Evolutionary conservation across 2,113 vertebrate genomes (phyloP).

Genomic region (Scortum barcoo): DNA sequence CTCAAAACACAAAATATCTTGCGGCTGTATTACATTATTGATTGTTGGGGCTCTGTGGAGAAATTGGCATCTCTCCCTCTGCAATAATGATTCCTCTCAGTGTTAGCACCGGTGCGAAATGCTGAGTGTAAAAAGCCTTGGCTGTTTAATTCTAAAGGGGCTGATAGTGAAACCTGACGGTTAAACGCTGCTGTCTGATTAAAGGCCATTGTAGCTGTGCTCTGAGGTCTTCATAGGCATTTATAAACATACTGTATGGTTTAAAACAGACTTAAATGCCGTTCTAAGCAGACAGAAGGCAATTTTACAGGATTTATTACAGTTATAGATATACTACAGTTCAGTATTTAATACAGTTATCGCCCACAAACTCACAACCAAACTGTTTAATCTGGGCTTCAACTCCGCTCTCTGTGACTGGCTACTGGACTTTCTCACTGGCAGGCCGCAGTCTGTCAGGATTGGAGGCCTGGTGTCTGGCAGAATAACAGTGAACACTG

Average conservation of each 20-base stretch:
- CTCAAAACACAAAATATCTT: slow-evolving; percentile 50
- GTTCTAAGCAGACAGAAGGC: background rate
- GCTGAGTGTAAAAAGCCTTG: background rate
- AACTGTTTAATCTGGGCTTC: no score
- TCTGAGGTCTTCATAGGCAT: background rate
- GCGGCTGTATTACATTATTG: slow-evolving; percentile 55
- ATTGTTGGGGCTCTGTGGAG: slow-evolving; percentile 39
- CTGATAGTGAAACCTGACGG: background rate
- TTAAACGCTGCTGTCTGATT: background rate
- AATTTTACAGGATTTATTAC: background rate
- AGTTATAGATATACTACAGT: no score
- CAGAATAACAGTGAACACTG: no score
- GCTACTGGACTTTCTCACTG: no score
- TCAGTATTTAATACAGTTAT: no score
- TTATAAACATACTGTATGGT: background rate
- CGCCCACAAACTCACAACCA: no score
- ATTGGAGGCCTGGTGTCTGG: no score
- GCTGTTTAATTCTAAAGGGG: slow-evolving; percentile 10
- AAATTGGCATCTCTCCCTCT: slow-evolving; percentile 15
- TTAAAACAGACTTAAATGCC: background rate
- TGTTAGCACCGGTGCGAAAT: background rate
- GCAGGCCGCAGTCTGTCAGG: no score
- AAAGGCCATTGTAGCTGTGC: background rate
- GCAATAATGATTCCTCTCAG: background rate
- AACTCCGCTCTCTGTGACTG: no score